Evolutionary conservation across 1,140 invertebrate species (phyloP), one percentile per base, ranked within the genome.

Genomic region (Patella vulgata): DNA sequence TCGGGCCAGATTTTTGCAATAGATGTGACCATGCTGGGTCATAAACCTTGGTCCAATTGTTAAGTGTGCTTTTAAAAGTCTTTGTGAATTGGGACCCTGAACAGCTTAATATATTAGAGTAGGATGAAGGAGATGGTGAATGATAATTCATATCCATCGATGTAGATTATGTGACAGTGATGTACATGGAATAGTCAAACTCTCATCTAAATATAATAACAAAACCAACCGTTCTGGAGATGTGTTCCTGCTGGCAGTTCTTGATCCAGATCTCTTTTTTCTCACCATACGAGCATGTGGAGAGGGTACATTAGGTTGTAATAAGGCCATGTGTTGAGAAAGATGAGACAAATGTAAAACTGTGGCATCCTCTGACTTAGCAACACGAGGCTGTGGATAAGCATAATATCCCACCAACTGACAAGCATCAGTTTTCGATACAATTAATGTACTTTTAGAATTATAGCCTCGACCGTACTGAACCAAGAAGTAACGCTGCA

Each of bases 401-500:
- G 81, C 79, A 64, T 84, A 84, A 66, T 80, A 84, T 28, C 77
- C 75, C 50, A 84, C 79, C 54, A 84, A 69, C 11, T 62, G 53
- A 40, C 75, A 71, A 1, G 82, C 82, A 65, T 73, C 65, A 25
- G 78, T 75, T 61, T 83, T 80, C 1, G 72, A 69, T n/a, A 82
- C 71, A 21, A 84, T 79, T 23, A 84, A 59, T 1, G 77, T 82
- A 59, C 79, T 82, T 66, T 81, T 81, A 2, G 82, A 84, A 57
- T 78, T 80, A 43, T 78, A 77, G 4, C 80, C 82, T 19, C 67
- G 68, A 23, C 78, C 79, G 70, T 82, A 82, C 42, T 82, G 77
- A 19, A 84, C 78, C 2, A 84, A 71, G 52, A 84, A 83, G 62
- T 84, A 82, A 8, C 82, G 66, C 71, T 84, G 81, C 71, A 84